phyloP scores from a whole-genome alignment of 2,888 invertebrate species.

The Epistrophe eligans region DNA sequence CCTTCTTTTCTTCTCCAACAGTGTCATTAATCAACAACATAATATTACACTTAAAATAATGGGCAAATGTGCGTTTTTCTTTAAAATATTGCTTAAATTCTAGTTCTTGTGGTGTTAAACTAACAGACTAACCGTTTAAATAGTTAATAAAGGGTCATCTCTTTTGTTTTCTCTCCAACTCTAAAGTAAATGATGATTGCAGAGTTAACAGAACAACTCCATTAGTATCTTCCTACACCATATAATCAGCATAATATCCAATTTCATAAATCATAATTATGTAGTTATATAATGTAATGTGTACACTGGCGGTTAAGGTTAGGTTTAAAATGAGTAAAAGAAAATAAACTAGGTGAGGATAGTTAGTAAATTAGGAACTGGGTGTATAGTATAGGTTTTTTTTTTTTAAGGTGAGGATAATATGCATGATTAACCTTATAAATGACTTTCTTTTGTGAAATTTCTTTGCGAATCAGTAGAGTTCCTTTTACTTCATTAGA shows the following conservation, averaged over 20 bases:
- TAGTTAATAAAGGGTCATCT: constrained; percentile 15
- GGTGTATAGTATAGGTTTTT: neutral
- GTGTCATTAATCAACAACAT: constrained; percentile 9
- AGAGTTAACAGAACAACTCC: constrained; percentile 26
- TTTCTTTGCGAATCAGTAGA: neutral
- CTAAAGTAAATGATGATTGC: constrained; percentile 14
- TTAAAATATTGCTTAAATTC: constrained; percentile 4
- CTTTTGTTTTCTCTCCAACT: neutral
- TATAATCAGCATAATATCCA: constrained; percentile 20
- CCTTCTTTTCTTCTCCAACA: neutral
- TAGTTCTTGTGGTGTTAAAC: constrained; percentile 1
- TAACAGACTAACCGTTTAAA: constrained; percentile 17
- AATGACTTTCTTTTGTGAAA: neutral
- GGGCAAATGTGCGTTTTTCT: neutral
- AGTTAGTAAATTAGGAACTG: neutral
- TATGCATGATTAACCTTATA: neutral
- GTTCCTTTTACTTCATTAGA: neutral
- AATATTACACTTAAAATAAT: neutral
- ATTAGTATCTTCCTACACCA: constrained; percentile 18
- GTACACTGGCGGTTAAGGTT: neutral
- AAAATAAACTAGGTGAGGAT: constrained; percentile 1
- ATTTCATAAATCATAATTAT: constrained; percentile 27
- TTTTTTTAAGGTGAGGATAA: neutral
- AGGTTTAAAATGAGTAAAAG: neutral
- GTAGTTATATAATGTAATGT: neutral